Conservation (phyloP, 1,140 invertebrate species). For the Tetramorium parvispinum region DNA sequence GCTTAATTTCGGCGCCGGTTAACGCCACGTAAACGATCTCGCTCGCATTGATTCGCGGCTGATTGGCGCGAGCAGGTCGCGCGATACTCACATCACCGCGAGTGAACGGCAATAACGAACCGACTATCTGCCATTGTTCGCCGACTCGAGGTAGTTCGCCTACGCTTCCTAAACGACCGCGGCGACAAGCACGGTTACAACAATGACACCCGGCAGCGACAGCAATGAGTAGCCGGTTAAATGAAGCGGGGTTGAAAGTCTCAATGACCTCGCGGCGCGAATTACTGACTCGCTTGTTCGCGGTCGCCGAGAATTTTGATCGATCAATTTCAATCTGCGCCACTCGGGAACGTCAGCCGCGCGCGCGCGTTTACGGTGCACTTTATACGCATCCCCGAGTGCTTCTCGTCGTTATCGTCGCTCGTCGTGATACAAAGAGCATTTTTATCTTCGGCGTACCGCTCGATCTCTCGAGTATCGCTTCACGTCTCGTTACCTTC, state of each 20-base stretch:
- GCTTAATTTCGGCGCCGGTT: constrained; percentile 18
- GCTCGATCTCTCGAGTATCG: background rate
- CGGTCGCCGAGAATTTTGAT: constrained; percentile 68
- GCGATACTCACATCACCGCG: constrained; percentile 3
- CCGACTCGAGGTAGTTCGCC: constrained; percentile 54
- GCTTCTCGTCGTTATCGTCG: background rate
- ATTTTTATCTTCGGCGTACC: constrained; percentile 4
- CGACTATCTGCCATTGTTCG: constrained; percentile 74
- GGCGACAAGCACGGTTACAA: constrained; percentile 33
- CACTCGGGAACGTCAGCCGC: constrained; percentile 18
- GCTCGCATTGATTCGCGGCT: background rate
- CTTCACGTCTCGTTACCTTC: constrained; percentile 43
- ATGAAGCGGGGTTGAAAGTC: constrained; percentile 68
- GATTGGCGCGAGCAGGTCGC: constrained; percentile 26
- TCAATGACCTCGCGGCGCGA: constrained; percentile 74
- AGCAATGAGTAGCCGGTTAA: constrained; percentile 57
- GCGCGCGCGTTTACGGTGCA: constrained; percentile 35
- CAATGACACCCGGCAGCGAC: constrained; percentile 56
- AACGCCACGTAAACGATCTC: constrained; percentile 13
- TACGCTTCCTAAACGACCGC: constrained; percentile 60
- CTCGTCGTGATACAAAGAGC: background rate
- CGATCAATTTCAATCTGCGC: constrained; percentile 72
- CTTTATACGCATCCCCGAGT: background rate
- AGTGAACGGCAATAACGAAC: constrained; percentile 61
- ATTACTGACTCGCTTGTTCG: constrained; percentile 72